These are phyloP conservation scores for Crioceris asparagi DNA, from an alignment of 2,888 invertebrate genomes.

Conservation along the genomic window DNA sequence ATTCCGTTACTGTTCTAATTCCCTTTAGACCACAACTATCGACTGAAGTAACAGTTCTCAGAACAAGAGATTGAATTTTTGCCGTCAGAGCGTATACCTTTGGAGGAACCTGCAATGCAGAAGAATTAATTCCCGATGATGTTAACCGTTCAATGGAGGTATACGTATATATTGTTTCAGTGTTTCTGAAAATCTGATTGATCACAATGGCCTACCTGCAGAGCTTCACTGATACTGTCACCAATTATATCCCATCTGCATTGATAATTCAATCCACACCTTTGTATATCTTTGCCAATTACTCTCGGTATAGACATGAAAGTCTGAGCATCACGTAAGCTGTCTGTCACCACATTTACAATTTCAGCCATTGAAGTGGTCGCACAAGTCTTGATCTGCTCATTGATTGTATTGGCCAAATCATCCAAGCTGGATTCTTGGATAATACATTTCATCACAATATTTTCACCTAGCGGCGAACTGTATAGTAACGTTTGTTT, in stretches of 20 bases:
- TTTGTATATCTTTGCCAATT: constrained; percentile 15
- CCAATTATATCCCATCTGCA: constrained; percentile 14
- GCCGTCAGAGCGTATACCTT: constrained; percentile 18
- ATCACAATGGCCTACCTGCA: constrained; percentile 10
- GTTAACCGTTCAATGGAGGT: too few species aligned
- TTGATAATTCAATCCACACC: constrained; percentile 13
- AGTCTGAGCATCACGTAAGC: constrained; percentile 17
- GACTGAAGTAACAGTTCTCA: constrained; percentile 15
- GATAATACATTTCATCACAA: not conserved
- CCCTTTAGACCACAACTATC: constrained; percentile 17
- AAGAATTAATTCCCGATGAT: too few species aligned
- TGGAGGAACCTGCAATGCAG: constrained; percentile 16
- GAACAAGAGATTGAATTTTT: constrained; percentile 17
- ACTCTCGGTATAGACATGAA: constrained; percentile 18
- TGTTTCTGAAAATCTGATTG: too few species aligned
- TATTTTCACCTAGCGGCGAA: not conserved
- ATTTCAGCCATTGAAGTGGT: constrained; percentile 16
- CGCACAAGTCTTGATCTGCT: constrained; percentile 17
- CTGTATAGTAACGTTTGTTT: not conserved
- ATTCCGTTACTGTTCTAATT: constrained; percentile 12
- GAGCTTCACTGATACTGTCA: constrained; percentile 17
- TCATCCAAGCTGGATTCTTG: not conserved
- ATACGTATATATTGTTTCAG: too few species aligned
- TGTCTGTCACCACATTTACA: constrained; percentile 17
- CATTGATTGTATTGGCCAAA: constrained; percentile 11